These are phyloP conservation scores for Malurus leucopterus DNA, from an alignment of 2,797 vertebrate species.

Conservation along the genomic window DNA sequence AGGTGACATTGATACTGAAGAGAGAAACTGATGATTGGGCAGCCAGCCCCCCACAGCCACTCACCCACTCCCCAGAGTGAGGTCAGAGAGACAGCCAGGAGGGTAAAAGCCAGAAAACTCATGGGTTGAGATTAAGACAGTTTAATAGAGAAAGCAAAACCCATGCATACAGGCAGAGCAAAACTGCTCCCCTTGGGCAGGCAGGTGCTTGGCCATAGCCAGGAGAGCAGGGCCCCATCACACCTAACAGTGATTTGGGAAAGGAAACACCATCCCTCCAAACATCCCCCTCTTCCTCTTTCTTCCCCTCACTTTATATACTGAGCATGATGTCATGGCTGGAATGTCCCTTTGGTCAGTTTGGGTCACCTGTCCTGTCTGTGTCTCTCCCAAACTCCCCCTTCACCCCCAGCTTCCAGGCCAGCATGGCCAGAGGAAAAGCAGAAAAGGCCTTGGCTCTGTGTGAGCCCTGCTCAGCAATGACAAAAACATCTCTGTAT, in stretches of 20 bases:
- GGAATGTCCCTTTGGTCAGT: background rate
- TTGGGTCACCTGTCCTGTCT: background rate
- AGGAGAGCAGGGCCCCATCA: background rate
- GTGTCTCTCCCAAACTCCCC: background rate
- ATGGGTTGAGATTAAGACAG: background rate
- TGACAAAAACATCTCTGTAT: fast-evolving
- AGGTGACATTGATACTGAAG: background rate
- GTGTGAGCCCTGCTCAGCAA: background rate
- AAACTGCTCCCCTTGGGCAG: background rate
- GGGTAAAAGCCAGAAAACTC: background rate
- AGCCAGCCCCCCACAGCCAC: background rate
- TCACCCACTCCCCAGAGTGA: background rate
- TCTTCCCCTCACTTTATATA: background rate
- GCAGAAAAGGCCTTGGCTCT: background rate
- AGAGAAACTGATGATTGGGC: background rate
- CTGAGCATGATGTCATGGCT: background rate
- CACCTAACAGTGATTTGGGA: fast-evolving
- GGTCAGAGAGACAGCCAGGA: background rate
- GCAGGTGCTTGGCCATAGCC: background rate
- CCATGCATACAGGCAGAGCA: background rate
- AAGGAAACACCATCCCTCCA: background rate
- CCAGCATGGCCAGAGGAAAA: fast-evolving
- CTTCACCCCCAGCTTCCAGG: background rate
- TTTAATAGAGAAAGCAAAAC: background rate
- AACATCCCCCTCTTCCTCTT: background rate